Conservation (phyloP, 1,140 invertebrate species). For the Brachionus sp. region DNA sequence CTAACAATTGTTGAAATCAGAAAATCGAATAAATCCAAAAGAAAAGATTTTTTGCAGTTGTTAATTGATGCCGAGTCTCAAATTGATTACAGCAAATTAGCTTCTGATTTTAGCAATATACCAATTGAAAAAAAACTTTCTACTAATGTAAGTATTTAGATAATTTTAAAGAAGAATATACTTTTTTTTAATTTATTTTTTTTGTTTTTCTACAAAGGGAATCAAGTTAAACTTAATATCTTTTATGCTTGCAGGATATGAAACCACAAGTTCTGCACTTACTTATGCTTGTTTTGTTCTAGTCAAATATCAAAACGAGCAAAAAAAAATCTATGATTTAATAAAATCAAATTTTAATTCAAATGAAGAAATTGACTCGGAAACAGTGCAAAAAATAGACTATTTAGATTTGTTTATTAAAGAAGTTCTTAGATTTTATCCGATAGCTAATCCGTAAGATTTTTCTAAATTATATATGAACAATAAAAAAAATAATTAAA, state of each 20-base stretch:
- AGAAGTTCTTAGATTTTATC: slow-evolving; percentile 26
- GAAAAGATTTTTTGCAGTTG: slow-evolving; percentile 29
- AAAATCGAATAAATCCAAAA: not conserved
- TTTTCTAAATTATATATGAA: not conserved
- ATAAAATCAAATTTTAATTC: slow-evolving; percentile 47
- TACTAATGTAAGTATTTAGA: not conserved
- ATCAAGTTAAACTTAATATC: slow-evolving; percentile 52
- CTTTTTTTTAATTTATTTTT: not conserved
- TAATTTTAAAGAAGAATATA: not conserved
- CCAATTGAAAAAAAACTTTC: not conserved
- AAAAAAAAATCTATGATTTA: slow-evolving; percentile 59
- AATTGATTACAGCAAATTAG: slow-evolving; percentile 45
- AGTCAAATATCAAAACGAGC: slow-evolving; percentile 59
- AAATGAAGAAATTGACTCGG: not conserved
- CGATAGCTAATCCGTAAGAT: not conserved
- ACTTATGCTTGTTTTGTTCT: slow-evolving; percentile 60
- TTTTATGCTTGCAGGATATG: slow-evolving; percentile 56
- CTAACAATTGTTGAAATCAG: slow-evolving; percentile 12
- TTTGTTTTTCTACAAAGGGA: slow-evolving; percentile 49
- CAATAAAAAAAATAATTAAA: slow-evolving; percentile 49
- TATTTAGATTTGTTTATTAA: slow-evolving; percentile 24
- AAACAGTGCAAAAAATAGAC: not conserved
- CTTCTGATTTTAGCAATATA: not conserved
- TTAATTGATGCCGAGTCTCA: slow-evolving; percentile 23
- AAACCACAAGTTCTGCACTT: slow-evolving; percentile 61